phyloP scores from a whole-genome alignment of 2,888 invertebrate species.

The Epsilonema sp. region DNA sequence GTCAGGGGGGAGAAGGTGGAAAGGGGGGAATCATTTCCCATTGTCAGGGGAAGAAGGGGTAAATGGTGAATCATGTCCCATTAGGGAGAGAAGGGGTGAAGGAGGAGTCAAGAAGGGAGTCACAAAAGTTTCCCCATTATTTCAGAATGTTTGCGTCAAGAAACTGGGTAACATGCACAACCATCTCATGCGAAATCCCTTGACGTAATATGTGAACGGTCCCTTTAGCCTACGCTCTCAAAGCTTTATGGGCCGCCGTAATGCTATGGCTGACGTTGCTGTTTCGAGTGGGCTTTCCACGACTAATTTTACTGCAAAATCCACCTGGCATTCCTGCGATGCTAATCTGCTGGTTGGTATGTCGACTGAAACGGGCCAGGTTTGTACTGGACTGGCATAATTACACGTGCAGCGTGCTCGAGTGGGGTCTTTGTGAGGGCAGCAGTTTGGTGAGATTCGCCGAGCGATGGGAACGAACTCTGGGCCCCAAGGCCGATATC shows the following conservation, averaged over 20 bases:
- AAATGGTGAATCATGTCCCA: too few relatives aligned
- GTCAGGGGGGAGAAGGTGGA: too few relatives aligned
- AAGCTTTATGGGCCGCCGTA: slow-evolving; percentile 65
- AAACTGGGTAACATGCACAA: too few relatives aligned
- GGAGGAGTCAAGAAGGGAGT: too few relatives aligned
- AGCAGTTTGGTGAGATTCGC: slow-evolving; percentile 18
- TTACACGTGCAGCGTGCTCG: slow-evolving; percentile 74
- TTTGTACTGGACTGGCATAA: slow-evolving; percentile 96
- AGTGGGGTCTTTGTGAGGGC: background rate
- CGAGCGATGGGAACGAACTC: slow-evolving; percentile 52
- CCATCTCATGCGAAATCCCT: too few relatives aligned
- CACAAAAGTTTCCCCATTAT: too few relatives aligned
- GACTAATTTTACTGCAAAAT: slow-evolving; percentile 47
- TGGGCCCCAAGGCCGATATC: slow-evolving; percentile 38
- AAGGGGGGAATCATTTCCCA: too few relatives aligned
- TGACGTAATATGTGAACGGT: too few relatives aligned
- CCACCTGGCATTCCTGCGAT: slow-evolving; percentile 56
- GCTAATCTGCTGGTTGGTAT: slow-evolving; percentile 60
- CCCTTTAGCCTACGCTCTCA: slow-evolving; percentile 52
- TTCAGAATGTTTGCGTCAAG: too few relatives aligned
- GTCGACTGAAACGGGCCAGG: slow-evolving; percentile 37
- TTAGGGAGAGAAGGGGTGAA: too few relatives aligned
- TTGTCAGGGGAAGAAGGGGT: too few relatives aligned
- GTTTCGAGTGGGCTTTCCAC: slow-evolving; percentile 25
- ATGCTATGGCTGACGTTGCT: slow-evolving; percentile 50